These are phyloP conservation scores for Sus scrofa DNA, from an alignment of 2,113 vertebrate genomes.

Conservation along the genomic window DNA sequence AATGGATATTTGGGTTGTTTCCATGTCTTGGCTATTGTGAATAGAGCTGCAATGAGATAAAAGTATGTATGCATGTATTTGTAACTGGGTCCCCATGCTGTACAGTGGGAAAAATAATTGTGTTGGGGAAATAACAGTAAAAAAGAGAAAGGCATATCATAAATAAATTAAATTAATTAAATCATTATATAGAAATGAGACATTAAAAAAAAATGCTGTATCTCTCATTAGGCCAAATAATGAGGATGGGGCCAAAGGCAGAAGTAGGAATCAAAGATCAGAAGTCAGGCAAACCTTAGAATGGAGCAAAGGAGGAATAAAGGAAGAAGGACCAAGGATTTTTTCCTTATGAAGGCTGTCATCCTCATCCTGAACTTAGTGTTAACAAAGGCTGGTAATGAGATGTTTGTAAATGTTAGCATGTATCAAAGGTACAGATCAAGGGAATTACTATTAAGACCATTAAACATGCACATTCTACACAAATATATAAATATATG, in stretches of 20 bases:
- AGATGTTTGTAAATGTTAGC: not conserved
- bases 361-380: not conserved
- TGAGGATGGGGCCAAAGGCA: not conserved
- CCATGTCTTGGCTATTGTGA: no score
- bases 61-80: no score
- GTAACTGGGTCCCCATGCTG: no score
- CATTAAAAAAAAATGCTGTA: not conserved
- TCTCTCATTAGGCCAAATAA: not conserved
- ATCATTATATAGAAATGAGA: no score
- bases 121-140: no score
- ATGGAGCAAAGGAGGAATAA: not conserved
- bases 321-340: not conserved
- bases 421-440: not conserved
- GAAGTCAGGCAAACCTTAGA: not conserved
- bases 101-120: no score
- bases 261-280: not conserved
- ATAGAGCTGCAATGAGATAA: no score
- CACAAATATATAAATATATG: not conserved
- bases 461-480: not conserved
- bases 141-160: no score
- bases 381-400: not conserved
- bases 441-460: not conserved
- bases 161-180: no score
- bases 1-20: no score
- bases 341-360: not conserved